Base-by-base conservation (phyloP, 2,797 vertebrate genomes). In the Coregonus sp. region DNA sequence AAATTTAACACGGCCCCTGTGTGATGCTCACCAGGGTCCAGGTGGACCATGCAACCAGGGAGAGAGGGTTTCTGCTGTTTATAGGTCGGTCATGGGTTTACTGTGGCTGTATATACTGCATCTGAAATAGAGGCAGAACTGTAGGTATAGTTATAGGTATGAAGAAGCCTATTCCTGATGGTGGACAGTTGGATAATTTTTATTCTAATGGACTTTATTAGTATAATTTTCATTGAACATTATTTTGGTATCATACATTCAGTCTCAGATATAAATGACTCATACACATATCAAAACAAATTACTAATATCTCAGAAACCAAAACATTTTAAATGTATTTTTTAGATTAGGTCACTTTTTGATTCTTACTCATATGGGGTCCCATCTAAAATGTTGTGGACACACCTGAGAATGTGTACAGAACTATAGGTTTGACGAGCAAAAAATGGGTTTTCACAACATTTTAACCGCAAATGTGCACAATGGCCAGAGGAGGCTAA, bases 1-100 rank as follows among this genome's bases (percentile, higher is more conserved):
- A 90, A 90, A 92, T 93, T 88, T 90, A 88, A 90, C 85, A 87
- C 81, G 65, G 78, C 74, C 82, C 37, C 77, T 78, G 79, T 78
- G 70, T 80, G 76, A 69, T 61, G 5, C 59, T 81, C 84, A 70
- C 70, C 84, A 72, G 73, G 82, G 83, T 87, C 82, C 70, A 63
- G 63, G 14, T 74, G 73, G 80, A 82, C 69, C 50, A 4, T 73
- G 52, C 56, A 65, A 72, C 54, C 50, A 50, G 29, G 63, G 37
- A 80, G 73, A 76, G 65, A 65, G 11, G 50, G 1, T 81, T n/a
- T 40, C 59, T 16, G 14, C n/a, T 37, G 6, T 52, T 33, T 70
- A 50, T 12, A 3, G 40, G 40, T 47, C 9, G 2, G 12, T 75
- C 4, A 54, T 50, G 40, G 40, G 40, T 47, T 47, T 47, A 47